These are phyloP conservation scores for Lates calcarifer DNA, from an alignment of 2,113 vertebrate species.

Conservation along the genomic window DNA sequence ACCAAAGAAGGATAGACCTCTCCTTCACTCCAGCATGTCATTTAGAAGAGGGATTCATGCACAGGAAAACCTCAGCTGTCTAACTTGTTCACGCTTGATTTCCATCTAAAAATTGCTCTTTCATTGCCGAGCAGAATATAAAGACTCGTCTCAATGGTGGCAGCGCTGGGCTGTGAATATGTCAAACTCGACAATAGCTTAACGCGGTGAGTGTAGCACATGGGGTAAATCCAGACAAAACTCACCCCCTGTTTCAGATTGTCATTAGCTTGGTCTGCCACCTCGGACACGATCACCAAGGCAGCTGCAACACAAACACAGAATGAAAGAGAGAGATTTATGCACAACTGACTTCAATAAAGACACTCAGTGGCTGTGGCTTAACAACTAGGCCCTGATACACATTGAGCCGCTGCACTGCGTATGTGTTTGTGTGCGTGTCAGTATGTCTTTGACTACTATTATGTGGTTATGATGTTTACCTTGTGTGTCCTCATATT, in stretches of 20 bases:
- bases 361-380: constrained; percentile 25
- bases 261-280: constrained; percentile 93
- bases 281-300: constrained; percentile 91
- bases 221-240: constrained; percentile 44
- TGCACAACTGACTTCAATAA: constrained; percentile 11
- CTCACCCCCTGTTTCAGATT: constrained; percentile 96
- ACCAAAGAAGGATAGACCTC: constrained; percentile 49
- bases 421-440: background rate
- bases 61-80: constrained; percentile 41
- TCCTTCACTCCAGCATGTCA: constrained; percentile 45
- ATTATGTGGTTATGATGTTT: constrained; percentile 32
- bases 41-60: constrained; percentile 44
- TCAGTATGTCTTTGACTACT: background rate
- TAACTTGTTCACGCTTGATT: constrained; percentile 49
- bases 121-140: constrained; percentile 37
- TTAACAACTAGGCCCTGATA: constrained; percentile 18
- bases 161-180: constrained; percentile 22
- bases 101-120: constrained; percentile 47
- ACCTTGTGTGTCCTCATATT: constrained; percentile 96
- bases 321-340: constrained; percentile 49
- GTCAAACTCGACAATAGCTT: constrained; percentile 32
- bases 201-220: constrained; percentile 31
- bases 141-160: constrained; percentile 20
- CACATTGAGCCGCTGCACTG: constrained; percentile 33
- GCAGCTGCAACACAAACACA: constrained; percentile 86